phyloP scores from a whole-genome alignment of 2,888 invertebrate species.

The Thereva unica region DNA sequence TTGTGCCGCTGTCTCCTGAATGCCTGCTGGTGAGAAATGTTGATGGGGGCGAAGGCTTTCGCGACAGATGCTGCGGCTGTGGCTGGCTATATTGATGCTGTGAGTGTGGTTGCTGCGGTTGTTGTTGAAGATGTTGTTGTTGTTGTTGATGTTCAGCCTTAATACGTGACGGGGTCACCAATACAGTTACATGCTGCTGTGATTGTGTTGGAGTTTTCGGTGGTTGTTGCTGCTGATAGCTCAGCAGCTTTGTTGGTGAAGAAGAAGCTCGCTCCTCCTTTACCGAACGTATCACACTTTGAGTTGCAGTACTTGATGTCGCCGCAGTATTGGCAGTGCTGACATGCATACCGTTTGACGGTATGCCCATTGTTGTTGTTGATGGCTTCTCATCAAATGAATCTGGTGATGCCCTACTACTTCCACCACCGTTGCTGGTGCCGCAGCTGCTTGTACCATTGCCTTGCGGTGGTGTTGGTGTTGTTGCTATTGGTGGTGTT shows the following conservation, averaged over 20 bases:
- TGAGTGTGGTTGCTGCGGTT: conserved; percentile 49
- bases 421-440: conserved; percentile 51
- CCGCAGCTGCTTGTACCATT: conserved; percentile 51
- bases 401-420: conserved; percentile 57
- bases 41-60: conserved; percentile 44
- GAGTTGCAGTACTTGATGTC: conserved; percentile 44
- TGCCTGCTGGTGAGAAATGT: conserved; percentile 43
- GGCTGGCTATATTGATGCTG: conserved; percentile 55
- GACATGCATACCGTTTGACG: conserved; percentile 36
- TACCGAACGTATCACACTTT: conserved; percentile 57
- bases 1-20: conserved; percentile 45
- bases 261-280: conserved; percentile 56
- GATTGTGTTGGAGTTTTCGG: conserved; percentile 49
- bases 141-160: conserved; percentile 53
- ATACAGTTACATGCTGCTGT: conserved; percentile 59
- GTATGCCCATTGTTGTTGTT: conserved; percentile 46
- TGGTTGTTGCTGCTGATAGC: conserved; percentile 50
- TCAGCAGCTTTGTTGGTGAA: conserved; percentile 55
- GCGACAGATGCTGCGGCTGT: conserved; percentile 45
- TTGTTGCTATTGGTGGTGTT: conserved; percentile 44
- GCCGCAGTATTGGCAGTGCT: conserved; percentile 36
- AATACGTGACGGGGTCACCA: conserved; percentile 61
- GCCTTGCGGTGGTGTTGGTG: conserved; percentile 50
- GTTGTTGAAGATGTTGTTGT: conserved; percentile 50
- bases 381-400: conserved; percentile 56